Evolutionary conservation across 2,888 invertebrate species (phyloP), one percentile per base, ranked within the genome.

Genomic region (Pherbina coryleti): DNA sequence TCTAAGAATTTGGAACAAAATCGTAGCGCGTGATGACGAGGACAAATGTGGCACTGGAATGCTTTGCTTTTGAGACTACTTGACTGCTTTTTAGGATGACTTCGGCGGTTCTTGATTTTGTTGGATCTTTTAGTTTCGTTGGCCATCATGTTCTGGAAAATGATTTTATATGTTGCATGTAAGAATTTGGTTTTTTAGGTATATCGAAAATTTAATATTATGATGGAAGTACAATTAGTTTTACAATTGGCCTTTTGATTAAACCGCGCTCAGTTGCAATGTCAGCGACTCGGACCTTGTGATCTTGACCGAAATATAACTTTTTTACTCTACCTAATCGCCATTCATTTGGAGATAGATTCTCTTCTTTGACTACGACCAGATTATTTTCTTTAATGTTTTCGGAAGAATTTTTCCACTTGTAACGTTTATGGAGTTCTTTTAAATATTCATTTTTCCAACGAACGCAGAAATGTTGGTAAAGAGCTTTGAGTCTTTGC

Each of bases 331-430:
- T 60, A 1, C 67, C 75, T 19, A 75, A 25, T 11, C 75, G 28
- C 75, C 75, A 75, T 66, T 75, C 75, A 11, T 4, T 53, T 5
- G 75, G 55, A 22, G 66, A 55, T 9, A 75, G 37, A 67, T 55
- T 69, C 3, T 76, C 76, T 3, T 69, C 53, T 5, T 34, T 25
- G 7, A 76, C 31, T 3, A 76, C 76, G n/a, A 76, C 76, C 28
- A 76, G 14, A 3, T 53, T 37, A 22, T 69, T 25, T 17, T 53
- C 69, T 5, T 22, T 19, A 3, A 69, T 0, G 17, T 75, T 62
- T 37, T 8, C 22, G 8, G 55, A 37, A 1, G 76, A 69, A 3
- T 37, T 3, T 22, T 75, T 76, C 76, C 76, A 76, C 25, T 60
- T 67, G 31, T 60, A 1, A 5, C 76, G 44, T 37, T 76, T 69